These are phyloP conservation scores for Neolamprologus ventralis DNA, from an alignment of 2,113 vertebrate genomes.

Conservation along the genomic window DNA sequence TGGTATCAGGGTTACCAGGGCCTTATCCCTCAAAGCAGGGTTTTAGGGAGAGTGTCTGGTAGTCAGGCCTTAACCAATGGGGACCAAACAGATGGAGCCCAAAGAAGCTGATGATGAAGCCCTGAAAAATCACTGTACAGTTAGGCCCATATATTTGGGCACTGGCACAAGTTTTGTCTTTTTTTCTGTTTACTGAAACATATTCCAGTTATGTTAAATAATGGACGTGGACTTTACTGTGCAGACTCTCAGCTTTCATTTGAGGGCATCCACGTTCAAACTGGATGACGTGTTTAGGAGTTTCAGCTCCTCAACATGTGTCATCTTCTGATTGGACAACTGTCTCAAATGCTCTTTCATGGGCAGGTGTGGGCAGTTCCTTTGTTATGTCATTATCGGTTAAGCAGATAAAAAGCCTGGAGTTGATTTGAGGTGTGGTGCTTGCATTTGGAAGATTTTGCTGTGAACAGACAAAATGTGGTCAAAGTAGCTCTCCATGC, in stretches of 20 bases:
- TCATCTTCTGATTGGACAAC: background rate
- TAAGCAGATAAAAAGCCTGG: background rate
- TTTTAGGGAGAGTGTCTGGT: background rate
- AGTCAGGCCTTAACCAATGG: background rate
- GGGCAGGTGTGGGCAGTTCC: background rate
- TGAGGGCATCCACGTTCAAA: background rate
- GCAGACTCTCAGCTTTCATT: background rate
- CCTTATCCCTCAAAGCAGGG: background rate
- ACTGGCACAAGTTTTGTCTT: background rate
- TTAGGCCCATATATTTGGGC: background rate
- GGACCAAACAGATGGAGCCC: background rate
- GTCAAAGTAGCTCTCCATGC: accelerated
- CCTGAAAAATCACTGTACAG: background rate
- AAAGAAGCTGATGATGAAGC: background rate
- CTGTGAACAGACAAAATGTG: background rate
- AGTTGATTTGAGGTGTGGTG: background rate
- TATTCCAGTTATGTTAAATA: background rate
- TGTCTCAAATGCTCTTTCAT: background rate
- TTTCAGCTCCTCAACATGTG: background rate
- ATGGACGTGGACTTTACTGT: background rate
- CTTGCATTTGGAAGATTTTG: background rate
- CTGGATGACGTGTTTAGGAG: background rate
- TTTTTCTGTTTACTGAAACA: background rate
- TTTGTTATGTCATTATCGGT: background rate
- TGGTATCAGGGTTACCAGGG: background rate